Evolutionary conservation across 1,140 invertebrate species (phyloP), one percentile per base, ranked within the genome.

Genomic region (Conus betulinus): DNA sequence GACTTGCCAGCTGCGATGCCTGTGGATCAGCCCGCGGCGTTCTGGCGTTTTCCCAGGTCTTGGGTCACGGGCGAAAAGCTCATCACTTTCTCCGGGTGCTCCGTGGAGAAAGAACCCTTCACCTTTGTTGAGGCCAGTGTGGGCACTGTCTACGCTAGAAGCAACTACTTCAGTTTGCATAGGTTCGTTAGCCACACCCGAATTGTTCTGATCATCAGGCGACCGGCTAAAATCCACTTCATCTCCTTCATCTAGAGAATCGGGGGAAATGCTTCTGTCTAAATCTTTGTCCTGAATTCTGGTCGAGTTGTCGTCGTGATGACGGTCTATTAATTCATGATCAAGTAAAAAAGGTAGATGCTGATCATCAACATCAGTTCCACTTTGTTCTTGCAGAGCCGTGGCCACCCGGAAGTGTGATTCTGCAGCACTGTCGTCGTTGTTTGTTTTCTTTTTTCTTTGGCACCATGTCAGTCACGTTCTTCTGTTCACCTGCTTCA

Each of bases 231-330:
- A 71, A 71, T n/a, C 67, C 67, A 20, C 67, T 71, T 71, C 67
- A 71, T 76, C 71, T 25, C 25, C 71, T 25, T 88, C 87, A 89
- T 91, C 88, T n/a, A 92, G 87, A 79, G 91, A 92, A 89, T 92
- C 91, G 27, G 88, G 88, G 78, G 90, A 91, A 83, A 86, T 90
- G 27, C 67, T 86, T 23, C 84, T 88, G 67, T 87, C 74, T n/a
- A 27, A 79, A 8, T 85, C 87, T 74, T 23, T 67, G 55, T 20
- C 55, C 7, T 6, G 53, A 5, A 25, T n/a, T 13, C 52, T 51
- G 51, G 39, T 53, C 51, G 3, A 5, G 13, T 53, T 51, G 39
- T 53, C 79, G 53, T 23, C 20, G 13, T 8, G 39, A 23, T 81
- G 51, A 81, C 52, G 2, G 39, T 81, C 79, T 51, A 25, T 17